Evolutionary conservation across 2,113 vertebrate genomes (phyloP).

Genomic region (Clarias macrocephalus): DNA sequence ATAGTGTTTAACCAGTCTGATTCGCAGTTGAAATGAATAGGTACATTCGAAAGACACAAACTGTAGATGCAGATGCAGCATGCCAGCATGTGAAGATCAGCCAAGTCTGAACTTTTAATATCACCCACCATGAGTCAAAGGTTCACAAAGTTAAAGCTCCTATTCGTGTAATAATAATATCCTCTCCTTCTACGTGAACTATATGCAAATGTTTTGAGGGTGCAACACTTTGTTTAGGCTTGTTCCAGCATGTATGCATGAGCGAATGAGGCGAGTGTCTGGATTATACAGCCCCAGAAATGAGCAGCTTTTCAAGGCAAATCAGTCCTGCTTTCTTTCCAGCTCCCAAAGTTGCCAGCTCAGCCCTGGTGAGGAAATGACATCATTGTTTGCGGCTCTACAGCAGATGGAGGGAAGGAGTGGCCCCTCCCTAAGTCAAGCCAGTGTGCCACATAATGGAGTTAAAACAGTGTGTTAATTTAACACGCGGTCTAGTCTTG

Average conservation of each 20-base stretch:
- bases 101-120: not conserved
- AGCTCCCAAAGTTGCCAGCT: constrained; percentile 48
- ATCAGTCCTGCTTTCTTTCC: constrained; percentile 40
- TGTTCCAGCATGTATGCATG: not conserved
- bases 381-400: constrained; percentile 54
- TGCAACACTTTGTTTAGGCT: not conserved
- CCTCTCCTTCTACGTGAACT: not conserved
- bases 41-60: constrained; percentile 9
- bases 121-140: not conserved
- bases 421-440: constrained; percentile 45
- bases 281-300: constrained; percentile 8
- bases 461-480: constrained; percentile 40
- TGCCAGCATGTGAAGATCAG: not conserved
- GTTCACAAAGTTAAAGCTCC: constrained; percentile 7
- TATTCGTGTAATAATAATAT: not conserved
- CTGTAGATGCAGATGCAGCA: not conserved
- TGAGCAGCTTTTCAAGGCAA: constrained; percentile 33
- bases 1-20: constrained; percentile 4
- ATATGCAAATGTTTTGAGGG: constrained; percentile 8
- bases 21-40: not conserved
- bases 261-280: not conserved
- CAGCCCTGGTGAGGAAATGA: constrained; percentile 56
- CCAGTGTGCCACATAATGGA: constrained; percentile 37
- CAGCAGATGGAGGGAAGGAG: constrained; percentile 55
- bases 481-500: constrained; percentile 3